phyloP scores from a whole-genome alignment of 1,140 invertebrate species.

The Zaprionus tsacasi region DNA sequence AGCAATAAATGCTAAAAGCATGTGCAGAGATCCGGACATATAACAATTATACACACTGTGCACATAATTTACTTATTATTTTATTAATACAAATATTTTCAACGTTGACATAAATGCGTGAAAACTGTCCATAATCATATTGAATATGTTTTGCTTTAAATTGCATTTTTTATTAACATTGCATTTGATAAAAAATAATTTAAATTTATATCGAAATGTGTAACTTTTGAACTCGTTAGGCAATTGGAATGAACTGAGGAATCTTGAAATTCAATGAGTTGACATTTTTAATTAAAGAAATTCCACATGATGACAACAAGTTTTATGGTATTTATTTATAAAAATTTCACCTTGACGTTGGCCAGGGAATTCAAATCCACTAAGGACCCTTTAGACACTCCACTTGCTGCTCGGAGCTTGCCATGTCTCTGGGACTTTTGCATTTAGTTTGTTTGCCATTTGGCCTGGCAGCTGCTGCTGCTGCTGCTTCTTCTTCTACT shows the following conservation, averaged over 20 bases:
- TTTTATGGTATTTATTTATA: conserved; percentile 11
- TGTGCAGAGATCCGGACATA: background rate
- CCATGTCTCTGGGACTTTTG: conserved; percentile 17
- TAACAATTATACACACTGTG: background rate
- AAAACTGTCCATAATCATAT: background rate
- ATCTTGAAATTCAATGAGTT: background rate
- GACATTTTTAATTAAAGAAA: background rate
- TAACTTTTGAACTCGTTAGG: background rate
- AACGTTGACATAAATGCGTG: background rate
- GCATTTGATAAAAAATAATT: background rate
- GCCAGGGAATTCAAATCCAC: background rate
- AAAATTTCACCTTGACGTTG: conserved; percentile 10
- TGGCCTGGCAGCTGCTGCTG: conserved; percentile 4
- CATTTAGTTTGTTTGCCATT: conserved; percentile 21
- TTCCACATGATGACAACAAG: background rate
- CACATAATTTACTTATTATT: conserved; percentile 46
- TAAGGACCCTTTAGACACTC: conserved; percentile 6
- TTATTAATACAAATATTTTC: conserved; percentile 4
- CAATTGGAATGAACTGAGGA: background rate
- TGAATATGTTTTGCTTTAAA: background rate
- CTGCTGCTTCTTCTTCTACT: background rate
- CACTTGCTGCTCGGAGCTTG: background rate
- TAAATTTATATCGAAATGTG: background rate
- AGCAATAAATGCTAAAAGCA: conserved; percentile 8
- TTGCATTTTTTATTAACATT: background rate